Conservation (phyloP, 2,888 invertebrate species). For the Cantharis rustica region DNA sequence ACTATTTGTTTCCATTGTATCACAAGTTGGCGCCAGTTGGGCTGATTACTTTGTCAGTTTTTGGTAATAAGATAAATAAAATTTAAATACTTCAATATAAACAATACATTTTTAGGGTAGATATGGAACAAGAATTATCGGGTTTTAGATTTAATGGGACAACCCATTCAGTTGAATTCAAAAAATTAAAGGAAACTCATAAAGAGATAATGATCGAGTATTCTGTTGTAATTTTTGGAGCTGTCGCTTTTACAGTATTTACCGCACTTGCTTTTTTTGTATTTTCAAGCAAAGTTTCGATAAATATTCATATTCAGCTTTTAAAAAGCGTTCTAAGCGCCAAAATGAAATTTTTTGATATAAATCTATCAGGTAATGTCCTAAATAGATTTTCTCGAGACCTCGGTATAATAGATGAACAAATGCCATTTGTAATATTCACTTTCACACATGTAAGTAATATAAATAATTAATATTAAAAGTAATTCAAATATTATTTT, state of each 20-base stretch:
- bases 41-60: conserved; percentile 40
- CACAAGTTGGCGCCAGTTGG: conserved; percentile 37
- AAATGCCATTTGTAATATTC: conserved; percentile 18
- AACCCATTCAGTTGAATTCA: conserved; percentile 22
- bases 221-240: conserved; percentile 37
- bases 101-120: conserved; percentile 22
- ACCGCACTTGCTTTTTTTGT: conserved; percentile 34
- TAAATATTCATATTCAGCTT: conserved; percentile 25
- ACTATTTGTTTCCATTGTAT: conserved; percentile 35
- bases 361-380: conserved; percentile 32
- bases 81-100: background rate
- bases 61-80: conserved; percentile 36
- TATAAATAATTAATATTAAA: background rate
- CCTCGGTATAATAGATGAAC: conserved; percentile 32
- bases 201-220: conserved; percentile 37
- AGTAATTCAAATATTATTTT: background rate
- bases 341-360: conserved; percentile 28
- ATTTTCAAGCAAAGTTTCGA: conserved; percentile 26
- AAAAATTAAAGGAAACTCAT: conserved; percentile 6
- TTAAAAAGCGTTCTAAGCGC: conserved; percentile 29
- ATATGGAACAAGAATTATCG: conserved; percentile 29
- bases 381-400: conserved; percentile 35
- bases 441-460: background rate
- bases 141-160: conserved; percentile 9
- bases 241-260: conserved; percentile 39